Conservation (phyloP, 1,140 invertebrate species). For the Drosophila subpulchrella region DNA sequence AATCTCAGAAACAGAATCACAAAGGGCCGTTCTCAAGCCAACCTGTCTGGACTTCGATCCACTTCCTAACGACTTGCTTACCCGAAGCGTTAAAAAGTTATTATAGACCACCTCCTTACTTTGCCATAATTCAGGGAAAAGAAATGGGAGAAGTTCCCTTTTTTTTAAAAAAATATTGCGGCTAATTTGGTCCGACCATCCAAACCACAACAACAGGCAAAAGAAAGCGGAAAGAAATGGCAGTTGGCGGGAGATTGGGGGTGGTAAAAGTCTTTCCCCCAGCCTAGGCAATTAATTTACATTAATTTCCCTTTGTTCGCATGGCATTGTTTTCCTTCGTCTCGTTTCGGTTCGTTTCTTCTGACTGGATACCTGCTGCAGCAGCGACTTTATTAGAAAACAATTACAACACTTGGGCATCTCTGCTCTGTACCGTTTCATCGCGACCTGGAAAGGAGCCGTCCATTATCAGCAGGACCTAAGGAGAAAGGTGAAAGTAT, state of each 20-base stretch:
- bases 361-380: neutral
- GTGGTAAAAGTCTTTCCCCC: constrained; percentile 45
- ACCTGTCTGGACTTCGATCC: neutral
- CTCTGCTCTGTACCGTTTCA: constrained; percentile 24
- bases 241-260: neutral
- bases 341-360: constrained; percentile 12
- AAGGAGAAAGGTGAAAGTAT: constrained; percentile 10
- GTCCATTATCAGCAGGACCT: neutral
- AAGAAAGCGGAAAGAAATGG: neutral
- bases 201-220: neutral
- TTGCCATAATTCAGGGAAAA: too few relatives aligned
- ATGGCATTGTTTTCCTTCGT: constrained; percentile 13
- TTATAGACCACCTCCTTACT: neutral
- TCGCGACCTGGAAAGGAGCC: constrained; percentile 7
- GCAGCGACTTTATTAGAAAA: constrained; percentile 60
- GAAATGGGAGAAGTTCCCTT: neutral
- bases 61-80: neutral
- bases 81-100: constrained; percentile 3
- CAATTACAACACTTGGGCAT: constrained; percentile 61
- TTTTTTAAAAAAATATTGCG: constrained; percentile 19
- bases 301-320: constrained; percentile 56
- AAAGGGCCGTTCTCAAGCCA: neutral
- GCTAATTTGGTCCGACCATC: constrained; percentile 11
- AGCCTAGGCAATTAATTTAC: constrained; percentile 68
- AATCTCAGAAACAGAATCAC: neutral